Evolutionary conservation across 2,113 vertebrate genomes (phyloP).

Genomic region (Urocynchramus pylzowi): DNA sequence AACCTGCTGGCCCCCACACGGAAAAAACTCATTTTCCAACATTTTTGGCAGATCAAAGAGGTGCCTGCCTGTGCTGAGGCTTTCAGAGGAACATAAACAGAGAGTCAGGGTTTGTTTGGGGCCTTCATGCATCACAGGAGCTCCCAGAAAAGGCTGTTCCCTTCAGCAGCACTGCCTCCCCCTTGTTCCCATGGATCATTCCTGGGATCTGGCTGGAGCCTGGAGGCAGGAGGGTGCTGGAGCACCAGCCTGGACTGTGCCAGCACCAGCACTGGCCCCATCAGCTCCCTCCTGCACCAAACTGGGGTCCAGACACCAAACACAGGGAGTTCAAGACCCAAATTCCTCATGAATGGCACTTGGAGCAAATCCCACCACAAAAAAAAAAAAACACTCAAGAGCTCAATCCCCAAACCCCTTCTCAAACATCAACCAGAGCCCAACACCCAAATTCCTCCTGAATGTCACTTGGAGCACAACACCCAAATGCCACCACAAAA

Average conservation of each 20-base stretch:
- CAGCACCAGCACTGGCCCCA: background rate
- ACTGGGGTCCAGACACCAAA: background rate
- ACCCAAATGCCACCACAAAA: background rate
- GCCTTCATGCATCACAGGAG: background rate
- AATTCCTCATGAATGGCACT: no score
- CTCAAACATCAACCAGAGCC: background rate
- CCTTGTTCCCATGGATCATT: background rate
- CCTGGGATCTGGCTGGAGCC: background rate
- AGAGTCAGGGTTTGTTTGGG: background rate
- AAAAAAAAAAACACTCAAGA: background rate
- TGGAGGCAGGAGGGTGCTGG: background rate
- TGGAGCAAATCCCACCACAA: background rate
- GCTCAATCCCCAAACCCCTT: no score
- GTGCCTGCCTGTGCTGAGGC: background rate
- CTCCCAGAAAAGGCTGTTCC: background rate
- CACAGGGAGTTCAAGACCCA: no score
- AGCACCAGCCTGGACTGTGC: background rate
- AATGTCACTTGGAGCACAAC: background rate
- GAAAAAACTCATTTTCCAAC: background rate
- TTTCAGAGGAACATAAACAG: slow-evolving; percentile 9
- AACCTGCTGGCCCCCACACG: background rate
- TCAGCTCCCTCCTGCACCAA: background rate
- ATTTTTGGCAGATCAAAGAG: slow-evolving; percentile 2
- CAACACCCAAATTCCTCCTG: background rate
- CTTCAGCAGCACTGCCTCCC: background rate